Evolutionary conservation across 2,113 vertebrate genomes (phyloP).

Genomic region (Oplegnathus fasciatus): DNA sequence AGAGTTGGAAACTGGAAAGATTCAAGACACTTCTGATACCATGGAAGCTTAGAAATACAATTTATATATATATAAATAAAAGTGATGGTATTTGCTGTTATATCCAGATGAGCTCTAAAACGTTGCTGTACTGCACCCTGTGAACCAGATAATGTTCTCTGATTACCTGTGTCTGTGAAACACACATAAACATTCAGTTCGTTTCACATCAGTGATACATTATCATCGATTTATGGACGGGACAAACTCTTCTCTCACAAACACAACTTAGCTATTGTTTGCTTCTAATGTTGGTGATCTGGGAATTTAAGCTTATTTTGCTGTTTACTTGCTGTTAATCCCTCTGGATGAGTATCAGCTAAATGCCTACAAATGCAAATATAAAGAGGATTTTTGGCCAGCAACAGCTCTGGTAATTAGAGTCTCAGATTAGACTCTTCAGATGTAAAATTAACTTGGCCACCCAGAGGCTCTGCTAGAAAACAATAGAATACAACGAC

Average conservation of each 20-base stretch:
- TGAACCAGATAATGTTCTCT: not conserved
- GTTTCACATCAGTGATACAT: not conserved
- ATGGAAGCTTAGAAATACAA: not conserved
- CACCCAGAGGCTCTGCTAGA: conserved; percentile 24
- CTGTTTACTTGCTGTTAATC: conserved; percentile 30
- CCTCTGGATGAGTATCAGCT: conserved; percentile 43
- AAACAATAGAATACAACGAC: conserved; percentile 45
- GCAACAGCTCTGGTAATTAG: conserved; percentile 43
- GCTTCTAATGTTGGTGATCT: conserved; percentile 24
- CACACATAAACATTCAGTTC: not conserved
- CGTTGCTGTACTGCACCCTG: not conserved
- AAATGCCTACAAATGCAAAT: conserved; percentile 41
- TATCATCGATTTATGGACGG: not conserved
- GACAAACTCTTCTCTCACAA: not conserved
- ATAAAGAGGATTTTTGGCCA: conserved; percentile 36
- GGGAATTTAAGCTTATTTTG: conserved; percentile 27
- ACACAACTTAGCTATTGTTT: not conserved
- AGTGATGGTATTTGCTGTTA: not conserved
- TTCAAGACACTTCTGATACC: not conserved
- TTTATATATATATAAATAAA: not conserved
- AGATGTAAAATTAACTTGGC: conserved; percentile 67
- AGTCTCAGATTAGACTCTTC: conserved; percentile 58
- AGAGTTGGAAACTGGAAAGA: not conserved
- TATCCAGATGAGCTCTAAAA: not conserved
- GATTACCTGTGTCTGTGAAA: not conserved